Percentiles rank a stretch among this genome's conserved stretches.
These are phyloP conservation scores for Idaea dimidiata DNA, from an alignment of 2,888 invertebrate genomes.

Conservation along the genomic window DNA sequence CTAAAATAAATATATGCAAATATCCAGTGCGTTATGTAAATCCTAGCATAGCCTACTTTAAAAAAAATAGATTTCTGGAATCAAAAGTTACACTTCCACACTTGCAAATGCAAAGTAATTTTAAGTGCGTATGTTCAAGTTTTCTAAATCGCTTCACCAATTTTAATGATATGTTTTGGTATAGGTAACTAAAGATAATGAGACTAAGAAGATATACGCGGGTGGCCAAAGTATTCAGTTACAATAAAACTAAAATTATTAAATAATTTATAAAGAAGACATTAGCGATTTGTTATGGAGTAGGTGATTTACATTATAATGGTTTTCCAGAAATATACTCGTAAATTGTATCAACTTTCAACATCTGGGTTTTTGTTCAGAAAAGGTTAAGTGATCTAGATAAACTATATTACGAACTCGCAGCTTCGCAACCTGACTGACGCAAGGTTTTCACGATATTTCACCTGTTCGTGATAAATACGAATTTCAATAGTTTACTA, in stretches of 20 bases:
- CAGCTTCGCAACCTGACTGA: conserved; percentile 41
- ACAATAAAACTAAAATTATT: background rate
- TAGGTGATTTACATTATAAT: background rate
- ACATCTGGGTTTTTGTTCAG: background rate
- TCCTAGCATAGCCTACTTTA: too few species aligned
- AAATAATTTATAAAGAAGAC: background rate
- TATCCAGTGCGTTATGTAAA: too few species aligned
- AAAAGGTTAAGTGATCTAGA: conserved; percentile 1
- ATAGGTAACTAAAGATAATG: too few species aligned
- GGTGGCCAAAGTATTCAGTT: background rate
- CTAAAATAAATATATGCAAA: background rate
- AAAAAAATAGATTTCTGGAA: too few species aligned
- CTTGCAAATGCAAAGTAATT: too few species aligned
- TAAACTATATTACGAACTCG: background rate
- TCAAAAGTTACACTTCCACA: too few species aligned
- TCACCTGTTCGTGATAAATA: background rate
- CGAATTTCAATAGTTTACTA: background rate
- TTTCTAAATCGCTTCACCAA: too few species aligned
- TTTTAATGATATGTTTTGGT: too few species aligned
- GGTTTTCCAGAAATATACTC: background rate
- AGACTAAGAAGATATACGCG: background rate
- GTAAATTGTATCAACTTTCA: background rate
- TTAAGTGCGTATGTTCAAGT: too few species aligned
- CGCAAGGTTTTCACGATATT: conserved; percentile 30
- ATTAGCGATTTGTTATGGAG: background rate